A percentile compares a stretch with the other conserved stretches of the same genome.
Evolutionary conservation across 2,888 invertebrate genomes (phyloP).

Genomic region (Orthosia cruda): DNA sequence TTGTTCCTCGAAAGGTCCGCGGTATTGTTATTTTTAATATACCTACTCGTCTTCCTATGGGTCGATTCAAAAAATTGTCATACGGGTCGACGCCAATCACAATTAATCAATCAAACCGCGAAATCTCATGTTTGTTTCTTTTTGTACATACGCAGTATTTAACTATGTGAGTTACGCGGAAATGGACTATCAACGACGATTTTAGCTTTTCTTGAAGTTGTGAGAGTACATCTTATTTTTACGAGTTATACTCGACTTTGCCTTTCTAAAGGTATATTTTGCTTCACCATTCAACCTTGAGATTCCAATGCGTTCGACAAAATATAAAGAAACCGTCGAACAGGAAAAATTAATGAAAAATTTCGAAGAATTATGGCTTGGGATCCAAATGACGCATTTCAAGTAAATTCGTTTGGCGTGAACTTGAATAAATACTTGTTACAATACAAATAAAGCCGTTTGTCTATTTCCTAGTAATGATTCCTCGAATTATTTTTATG

Average conservation of each 20-base stretch:
- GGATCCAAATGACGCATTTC: conserved; percentile 9
- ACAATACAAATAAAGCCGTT: not conserved
- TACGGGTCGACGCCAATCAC: too few species aligned
- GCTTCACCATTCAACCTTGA: conserved; percentile 18
- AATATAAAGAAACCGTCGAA: not conserved
- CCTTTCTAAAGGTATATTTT: conserved; percentile 8
- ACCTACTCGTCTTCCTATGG: too few species aligned
- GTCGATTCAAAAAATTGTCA: too few species aligned
- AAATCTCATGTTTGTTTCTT: too few species aligned
- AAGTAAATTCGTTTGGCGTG: not conserved
- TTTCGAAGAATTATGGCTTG: conserved; percentile 3
- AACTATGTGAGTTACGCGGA: too few species aligned
- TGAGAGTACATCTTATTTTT: not conserved
- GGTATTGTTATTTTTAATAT: too few species aligned
- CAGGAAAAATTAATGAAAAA: conserved; percentile 1
- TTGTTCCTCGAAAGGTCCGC: too few species aligned
- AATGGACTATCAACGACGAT: too few species aligned
- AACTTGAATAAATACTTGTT: not conserved
- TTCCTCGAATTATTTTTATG: conserved; percentile 1
- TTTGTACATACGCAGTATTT: too few species aligned
- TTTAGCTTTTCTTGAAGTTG: not conserved
- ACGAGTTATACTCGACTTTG: not conserved
- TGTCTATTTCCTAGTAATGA: conserved; percentile 3
- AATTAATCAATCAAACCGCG: too few species aligned
- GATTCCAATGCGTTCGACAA: conserved; percentile 5